Evolutionary conservation across 1,140 invertebrate species (phyloP), one percentile per base, ranked within the genome.

Genomic region (Achroia grisella): DNA sequence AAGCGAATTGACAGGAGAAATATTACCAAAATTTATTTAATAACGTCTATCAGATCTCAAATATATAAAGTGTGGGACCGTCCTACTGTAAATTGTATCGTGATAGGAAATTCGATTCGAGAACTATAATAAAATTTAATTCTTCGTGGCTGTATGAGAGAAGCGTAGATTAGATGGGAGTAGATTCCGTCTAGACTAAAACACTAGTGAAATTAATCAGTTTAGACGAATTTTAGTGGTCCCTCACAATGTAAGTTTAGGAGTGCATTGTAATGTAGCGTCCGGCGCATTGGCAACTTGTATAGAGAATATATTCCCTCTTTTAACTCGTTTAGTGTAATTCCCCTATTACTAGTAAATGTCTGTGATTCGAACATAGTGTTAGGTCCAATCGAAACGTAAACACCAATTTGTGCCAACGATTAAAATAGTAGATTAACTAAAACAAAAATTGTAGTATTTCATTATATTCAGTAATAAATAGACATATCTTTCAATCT

Each of bases 51-150:
- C 75, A 80, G 80, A 79, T 82, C 75, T 84, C 79, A 84, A 66
- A 62, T 67, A 62, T 69, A 60, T 67, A 48, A 67, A 66, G 72
- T 81, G 73, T 76, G 78, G 80, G 78, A 82, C 80, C 80, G 78
- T 82, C 80, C 80, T 82, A 67, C 56, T 79, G 71, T 81, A 77
- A 68, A 72, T 66, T 72, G 53, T 76, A 71, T 66, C 66, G 70
- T 77, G 69, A 79, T 80, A 80, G 66, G 62, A 48, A 63, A 63
- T 64, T 71, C 64, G 64, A 71, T 65, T 48, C 45, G 45, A 48
- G 27, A 37, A 39, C 12, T 47, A 33, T 40, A 23, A 40, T 34
- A 15, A 33, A 42, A 23, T 23, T 42, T n/a, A 32, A 42, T 10
- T 40, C 36, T 13, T 47, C 34, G 30, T 30, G 23, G 32, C 17